Percentiles rank a stretch among this genome's conserved stretches.
These are phyloP conservation scores for Myotis davidii DNA, from an alignment of 2,113 vertebrate genomes.

Conservation along the genomic window DNA sequence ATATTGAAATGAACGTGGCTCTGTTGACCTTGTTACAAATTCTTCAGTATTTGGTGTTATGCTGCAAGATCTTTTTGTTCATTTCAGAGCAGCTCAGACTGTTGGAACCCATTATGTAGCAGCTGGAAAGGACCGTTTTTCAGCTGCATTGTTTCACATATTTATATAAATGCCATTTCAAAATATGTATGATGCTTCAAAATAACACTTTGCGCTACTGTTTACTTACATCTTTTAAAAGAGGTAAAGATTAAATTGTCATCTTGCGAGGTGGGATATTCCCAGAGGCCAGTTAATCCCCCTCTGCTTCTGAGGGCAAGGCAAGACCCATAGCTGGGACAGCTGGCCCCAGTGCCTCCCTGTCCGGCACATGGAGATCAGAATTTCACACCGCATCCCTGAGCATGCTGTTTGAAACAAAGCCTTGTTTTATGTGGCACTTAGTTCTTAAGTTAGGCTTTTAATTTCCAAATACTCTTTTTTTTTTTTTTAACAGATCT, in stretches of 20 bases:
- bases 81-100: slow-evolving; percentile 30
- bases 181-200: background rate
- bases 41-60: background rate
- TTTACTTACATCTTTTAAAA: background rate
- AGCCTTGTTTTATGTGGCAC: background rate
- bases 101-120: background rate
- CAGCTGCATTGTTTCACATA: background rate
- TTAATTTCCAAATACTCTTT: slow-evolving; percentile 73
- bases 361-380: slow-evolving; percentile 54
- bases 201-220: background rate
- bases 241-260: background rate
- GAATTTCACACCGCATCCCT: slow-evolving; percentile 60
- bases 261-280: background rate
- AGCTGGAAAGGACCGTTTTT: slow-evolving; percentile 14
- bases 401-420: slow-evolving; percentile 55
- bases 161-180: slow-evolving; percentile 45
- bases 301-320: background rate
- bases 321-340: background rate
- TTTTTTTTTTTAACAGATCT: slow-evolving; percentile 81
- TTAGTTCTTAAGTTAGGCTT: background rate
- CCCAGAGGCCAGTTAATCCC: background rate
- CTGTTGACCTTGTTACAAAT: slow-evolving; percentile 15
- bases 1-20: slow-evolving; percentile 7
- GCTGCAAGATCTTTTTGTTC: background rate
- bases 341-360: background rate